Conservation (phyloP, 2,113 vertebrate genomes). For the Dolichotis patagonum region DNA sequence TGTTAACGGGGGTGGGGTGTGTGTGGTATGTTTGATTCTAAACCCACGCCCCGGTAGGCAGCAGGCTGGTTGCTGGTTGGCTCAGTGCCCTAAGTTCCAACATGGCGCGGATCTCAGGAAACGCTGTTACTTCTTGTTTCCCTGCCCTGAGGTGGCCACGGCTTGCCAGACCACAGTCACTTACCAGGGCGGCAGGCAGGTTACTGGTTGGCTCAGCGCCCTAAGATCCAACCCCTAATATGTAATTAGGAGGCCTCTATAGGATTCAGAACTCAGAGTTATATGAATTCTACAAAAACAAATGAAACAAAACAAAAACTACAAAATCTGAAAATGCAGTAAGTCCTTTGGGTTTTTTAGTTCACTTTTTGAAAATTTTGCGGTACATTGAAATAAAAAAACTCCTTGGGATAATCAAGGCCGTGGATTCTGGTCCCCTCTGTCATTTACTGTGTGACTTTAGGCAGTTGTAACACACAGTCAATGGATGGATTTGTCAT, state of each 20-base stretch:
- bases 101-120: no score
- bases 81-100: no score
- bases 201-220: no score
- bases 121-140: no score
- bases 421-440: background rate
- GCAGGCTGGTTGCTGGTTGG: no score
- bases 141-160: no score
- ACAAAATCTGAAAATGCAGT: background rate
- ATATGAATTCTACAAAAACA: conserved; percentile 1
- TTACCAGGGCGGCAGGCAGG: no score
- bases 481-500: background rate
- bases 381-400: background rate
- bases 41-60: no score
- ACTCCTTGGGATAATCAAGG: background rate
- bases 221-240: no score
- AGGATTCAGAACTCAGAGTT: conserved; percentile 19
- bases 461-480: background rate
- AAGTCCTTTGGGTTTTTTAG: background rate
- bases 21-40: no score
- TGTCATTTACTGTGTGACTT: background rate
- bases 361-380: background rate
- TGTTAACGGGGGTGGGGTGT: no score
- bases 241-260: background rate
- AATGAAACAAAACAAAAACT: background rate
- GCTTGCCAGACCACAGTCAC: no score